Percentiles rank a stretch among this genome's conserved stretches.
phyloP scores from a whole-genome alignment of 1,140 invertebrate species.

The Eriosoma lanigerum region DNA sequence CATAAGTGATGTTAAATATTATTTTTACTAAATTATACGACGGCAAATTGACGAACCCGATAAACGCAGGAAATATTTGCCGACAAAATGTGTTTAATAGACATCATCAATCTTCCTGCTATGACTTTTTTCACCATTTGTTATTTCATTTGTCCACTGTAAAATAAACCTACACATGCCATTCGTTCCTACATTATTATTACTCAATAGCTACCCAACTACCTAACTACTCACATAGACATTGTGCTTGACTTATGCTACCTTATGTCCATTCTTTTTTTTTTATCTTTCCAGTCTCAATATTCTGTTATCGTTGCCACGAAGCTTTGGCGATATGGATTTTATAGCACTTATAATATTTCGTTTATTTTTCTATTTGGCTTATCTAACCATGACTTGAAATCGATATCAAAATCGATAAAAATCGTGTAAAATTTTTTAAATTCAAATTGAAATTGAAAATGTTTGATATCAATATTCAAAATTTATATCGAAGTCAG shows the following conservation, averaged over 20 bases:
- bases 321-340: background rate
- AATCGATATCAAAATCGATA: too few relatives aligned
- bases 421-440: too few relatives aligned
- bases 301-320: background rate
- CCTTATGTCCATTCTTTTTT: background rate
- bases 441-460: too few relatives aligned
- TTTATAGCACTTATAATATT: background rate
- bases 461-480: too few relatives aligned
- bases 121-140: slow-evolving; percentile 1
- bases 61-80: background rate
- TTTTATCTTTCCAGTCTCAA: background rate
- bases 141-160: slow-evolving; percentile 27
- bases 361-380: too few relatives aligned
- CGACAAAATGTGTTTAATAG: background rate
- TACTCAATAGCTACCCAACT: too few relatives aligned
- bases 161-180: background rate
- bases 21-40: background rate
- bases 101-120: slow-evolving; percentile 34
- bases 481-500: too few relatives aligned
- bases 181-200: background rate
- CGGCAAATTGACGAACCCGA: background rate
- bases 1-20: too few relatives aligned
- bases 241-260: background rate
- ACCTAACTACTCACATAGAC: background rate
- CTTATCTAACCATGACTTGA: too few relatives aligned